Evolutionary conservation across 1,140 invertebrate species (phyloP).

Genomic region (Apis mellifera): Amel_HAv3.1 CM009945.2:3761001-3761500

Average conservation of each 20-base stretch:
- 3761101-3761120: no score
- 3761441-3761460: slow-evolving; percentile 9
- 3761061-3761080: slow-evolving; percentile 13
- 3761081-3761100: no score
- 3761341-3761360: slow-evolving; percentile 3
- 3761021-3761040: background rate
- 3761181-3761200: slow-evolving; percentile 81
- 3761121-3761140: background rate
- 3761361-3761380: background rate
- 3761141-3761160: background rate
- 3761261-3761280: slow-evolving; percentile 79
- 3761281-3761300: slow-evolving; percentile 82
- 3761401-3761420: slow-evolving; percentile 17
- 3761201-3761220: slow-evolving; percentile 80
- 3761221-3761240: slow-evolving; percentile 78
- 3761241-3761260: slow-evolving; percentile 81
- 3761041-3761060: background rate
- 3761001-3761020: background rate
- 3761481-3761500: background rate
- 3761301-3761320: slow-evolving; percentile 47
- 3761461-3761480: background rate
- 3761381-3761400: slow-evolving; percentile 12
- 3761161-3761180: slow-evolving; percentile 60
- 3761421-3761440: slow-evolving; percentile 27
- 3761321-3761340: slow-evolving; percentile 16